phyloP scores from a whole-genome alignment of 64 coral and sea anemone species.

The Stichodactyla helianthus region DNA sequence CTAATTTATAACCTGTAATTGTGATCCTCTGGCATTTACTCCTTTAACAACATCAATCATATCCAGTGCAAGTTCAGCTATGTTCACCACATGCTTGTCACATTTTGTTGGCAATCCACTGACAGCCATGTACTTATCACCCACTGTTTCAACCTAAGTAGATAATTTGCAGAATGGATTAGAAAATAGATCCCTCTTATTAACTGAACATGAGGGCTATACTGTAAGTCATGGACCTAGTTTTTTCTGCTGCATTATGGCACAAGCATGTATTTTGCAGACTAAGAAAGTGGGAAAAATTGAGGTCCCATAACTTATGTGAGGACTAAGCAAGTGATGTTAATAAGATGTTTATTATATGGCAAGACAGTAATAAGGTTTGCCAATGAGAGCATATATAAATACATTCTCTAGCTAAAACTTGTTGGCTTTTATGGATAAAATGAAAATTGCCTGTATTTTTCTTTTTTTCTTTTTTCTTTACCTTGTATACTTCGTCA shows the following conservation, averaged over 20 bases:
- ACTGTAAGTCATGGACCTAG: too few species aligned
- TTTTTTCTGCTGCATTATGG: too few species aligned
- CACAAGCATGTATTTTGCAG: too few species aligned
- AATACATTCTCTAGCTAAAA: neutral
- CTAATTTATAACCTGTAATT: conserved; percentile 50
- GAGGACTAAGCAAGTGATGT: too few species aligned
- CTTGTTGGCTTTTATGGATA: neutral
- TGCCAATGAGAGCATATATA: neutral
- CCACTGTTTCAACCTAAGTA: conserved; percentile 90
- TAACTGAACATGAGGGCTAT: too few species aligned
- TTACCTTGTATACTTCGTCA: conserved; percentile 97
- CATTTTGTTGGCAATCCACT: conserved; percentile 97
- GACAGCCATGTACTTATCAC: conserved; percentile 99
- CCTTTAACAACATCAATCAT: conserved; percentile 91
- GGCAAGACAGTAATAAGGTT: too few species aligned
- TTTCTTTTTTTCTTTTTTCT: neutral
- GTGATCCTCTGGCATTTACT: conserved; percentile 68
- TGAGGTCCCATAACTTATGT: too few species aligned
- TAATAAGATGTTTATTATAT: too few species aligned
- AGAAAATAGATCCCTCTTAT: neutral
- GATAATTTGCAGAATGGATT: neutral
- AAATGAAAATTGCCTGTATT: neutral
- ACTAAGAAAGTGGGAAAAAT: too few species aligned
- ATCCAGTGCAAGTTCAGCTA: conserved; percentile 91
- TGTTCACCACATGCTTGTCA: conserved; percentile 72